Percentiles rank a stretch among this genome's conserved stretches.
Evolutionary conservation across 2,888 invertebrate species (phyloP).

Genomic region (Melanotus villosus): DNA sequence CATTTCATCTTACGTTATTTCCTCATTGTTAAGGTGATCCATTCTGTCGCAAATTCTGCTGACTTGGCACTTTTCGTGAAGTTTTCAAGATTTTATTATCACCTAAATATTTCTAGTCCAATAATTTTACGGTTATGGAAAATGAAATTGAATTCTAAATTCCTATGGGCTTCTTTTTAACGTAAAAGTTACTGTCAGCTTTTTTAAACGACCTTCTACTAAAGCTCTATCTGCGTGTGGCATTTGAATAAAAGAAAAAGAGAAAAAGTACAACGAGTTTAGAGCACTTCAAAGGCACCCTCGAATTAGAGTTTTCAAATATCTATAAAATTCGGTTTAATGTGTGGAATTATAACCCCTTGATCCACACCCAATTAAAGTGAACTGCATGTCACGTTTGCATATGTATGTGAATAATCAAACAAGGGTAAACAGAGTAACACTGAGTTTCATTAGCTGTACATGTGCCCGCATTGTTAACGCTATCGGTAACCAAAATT

Average conservation of each 20-base stretch:
- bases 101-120: conserved; percentile 42
- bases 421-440: conserved; percentile 33
- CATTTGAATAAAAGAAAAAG: conserved; percentile 13
- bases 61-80: conserved; percentile 22
- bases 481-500: conserved; percentile 43
- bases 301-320: too few species aligned
- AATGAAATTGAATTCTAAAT: conserved; percentile 45
- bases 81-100: conserved; percentile 37
- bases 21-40: conserved; percentile 23
- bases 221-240: conserved; percentile 14
- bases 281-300: too few species aligned
- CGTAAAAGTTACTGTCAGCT: conserved; percentile 29
- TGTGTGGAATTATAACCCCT: background rate
- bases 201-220: conserved; percentile 14
- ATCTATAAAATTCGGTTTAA: background rate
- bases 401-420: conserved; percentile 27
- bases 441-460: conserved; percentile 44
- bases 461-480: conserved; percentile 41
- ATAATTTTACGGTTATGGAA: conserved; percentile 47
- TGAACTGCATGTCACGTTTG: conserved; percentile 27
- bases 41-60: conserved; percentile 24
- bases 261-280: background rate
- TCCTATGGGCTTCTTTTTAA: conserved; percentile 30
- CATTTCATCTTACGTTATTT: conserved; percentile 20
- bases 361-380: conserved; percentile 18